Percentiles rank a stretch among this genome's conserved stretches.
Evolutionary conservation across 1,140 invertebrate genomes (phyloP).

Genomic region (Lamellibrachia luymesi): DNA sequence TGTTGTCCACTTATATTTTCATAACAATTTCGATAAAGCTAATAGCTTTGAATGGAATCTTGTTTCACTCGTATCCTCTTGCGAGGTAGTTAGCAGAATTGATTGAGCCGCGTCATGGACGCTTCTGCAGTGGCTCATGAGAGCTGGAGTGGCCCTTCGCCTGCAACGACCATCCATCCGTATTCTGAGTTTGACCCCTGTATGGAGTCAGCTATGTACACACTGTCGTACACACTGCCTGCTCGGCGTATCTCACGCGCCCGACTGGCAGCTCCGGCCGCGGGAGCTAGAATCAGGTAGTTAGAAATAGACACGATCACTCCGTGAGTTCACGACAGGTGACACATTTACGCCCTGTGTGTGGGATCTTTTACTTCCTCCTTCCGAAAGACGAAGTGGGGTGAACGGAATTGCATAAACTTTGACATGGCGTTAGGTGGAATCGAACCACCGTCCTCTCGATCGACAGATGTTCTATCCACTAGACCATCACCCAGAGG

Average conservation of each 20-base stretch:
- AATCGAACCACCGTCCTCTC: neutral
- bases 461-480: neutral
- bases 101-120: too few relatives aligned
- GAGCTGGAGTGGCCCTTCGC: too few relatives aligned
- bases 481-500: too few relatives aligned
- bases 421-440: neutral
- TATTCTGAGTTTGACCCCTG: neutral
- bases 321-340: neutral
- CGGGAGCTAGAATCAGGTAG: neutral
- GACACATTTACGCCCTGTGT: neutral
- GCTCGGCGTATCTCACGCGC: too few relatives aligned
- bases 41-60: too few relatives aligned
- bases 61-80: too few relatives aligned
- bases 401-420: neutral
- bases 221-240: neutral
- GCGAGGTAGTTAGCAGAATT: too few relatives aligned
- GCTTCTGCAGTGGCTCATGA: too few relatives aligned
- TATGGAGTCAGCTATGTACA: neutral
- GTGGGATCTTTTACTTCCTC: too few relatives aligned
- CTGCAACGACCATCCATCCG: neutral
- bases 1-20: too few relatives aligned
- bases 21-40: too few relatives aligned
- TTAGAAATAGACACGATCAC: neutral
- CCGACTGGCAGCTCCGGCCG: neutral
- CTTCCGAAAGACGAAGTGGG: neutral